phyloP scores from a whole-genome alignment of 2,113 vertebrate species.

The Podocnemis expansa region DNA sequence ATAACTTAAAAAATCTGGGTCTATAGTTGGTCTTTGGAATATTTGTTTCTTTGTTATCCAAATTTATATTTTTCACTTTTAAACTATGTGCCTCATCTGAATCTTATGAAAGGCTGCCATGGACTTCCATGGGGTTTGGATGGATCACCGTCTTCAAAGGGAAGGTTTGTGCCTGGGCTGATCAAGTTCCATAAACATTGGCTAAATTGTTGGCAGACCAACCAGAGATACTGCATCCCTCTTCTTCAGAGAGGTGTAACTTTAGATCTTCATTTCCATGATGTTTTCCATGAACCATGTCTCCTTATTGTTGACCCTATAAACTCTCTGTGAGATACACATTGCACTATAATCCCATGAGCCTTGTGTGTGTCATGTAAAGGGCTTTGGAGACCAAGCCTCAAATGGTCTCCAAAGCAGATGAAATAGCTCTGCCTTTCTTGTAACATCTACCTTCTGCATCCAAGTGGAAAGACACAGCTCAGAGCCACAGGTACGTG shows the following conservation, averaged over 20 bases:
- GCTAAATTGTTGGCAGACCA: not conserved
- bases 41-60: no score
- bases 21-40: not conserved
- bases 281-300: not conserved
- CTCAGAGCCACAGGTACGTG: not conserved
- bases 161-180: not conserved
- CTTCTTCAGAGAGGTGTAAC: not conserved
- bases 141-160: not conserved
- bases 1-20: not conserved
- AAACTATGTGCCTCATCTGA: not conserved
- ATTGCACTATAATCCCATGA: not conserved
- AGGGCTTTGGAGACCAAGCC: not conserved
- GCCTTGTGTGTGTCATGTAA: not conserved
- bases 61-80: not conserved
- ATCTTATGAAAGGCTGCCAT: not conserved
- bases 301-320: not conserved
- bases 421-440: not conserved
- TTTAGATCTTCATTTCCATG: not conserved
- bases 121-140: not conserved
- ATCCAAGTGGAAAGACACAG: not conserved
- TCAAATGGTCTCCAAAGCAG: not conserved
- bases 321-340: not conserved
- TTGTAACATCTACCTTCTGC: not conserved
- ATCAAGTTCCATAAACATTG: not conserved
- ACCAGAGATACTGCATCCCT: not conserved